phyloP scores from a whole-genome alignment of 2,113 vertebrate species.

The Raja brachyura region DNA sequence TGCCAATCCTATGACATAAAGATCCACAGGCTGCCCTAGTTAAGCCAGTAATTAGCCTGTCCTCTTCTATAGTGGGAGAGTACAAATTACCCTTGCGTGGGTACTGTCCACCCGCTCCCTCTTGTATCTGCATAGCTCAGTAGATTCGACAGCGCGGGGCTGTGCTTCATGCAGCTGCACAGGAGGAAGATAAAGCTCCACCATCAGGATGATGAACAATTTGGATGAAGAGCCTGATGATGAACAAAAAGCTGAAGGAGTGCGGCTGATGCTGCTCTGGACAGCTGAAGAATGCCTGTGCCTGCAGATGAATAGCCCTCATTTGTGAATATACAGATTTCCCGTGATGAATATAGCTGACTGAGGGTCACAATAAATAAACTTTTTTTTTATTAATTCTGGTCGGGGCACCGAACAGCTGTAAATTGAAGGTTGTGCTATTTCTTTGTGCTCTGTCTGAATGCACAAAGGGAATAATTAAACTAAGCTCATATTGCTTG shows the following conservation, averaged over 20 bases:
- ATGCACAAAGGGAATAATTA: slow-evolving; percentile 74
- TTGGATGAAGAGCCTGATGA: slow-evolving; percentile 80
- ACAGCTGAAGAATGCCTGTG: slow-evolving; percentile 77
- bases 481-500: slow-evolving; percentile 77
- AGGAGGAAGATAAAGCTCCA: slow-evolving; percentile 81
- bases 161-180: slow-evolving; percentile 76
- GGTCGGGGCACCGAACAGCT: slow-evolving; percentile 69
- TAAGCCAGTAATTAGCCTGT: slow-evolving; percentile 99
- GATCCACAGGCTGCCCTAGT: slow-evolving; percentile 93
- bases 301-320: slow-evolving; percentile 80
- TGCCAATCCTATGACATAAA: slow-evolving; percentile 95
- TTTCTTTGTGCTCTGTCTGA: slow-evolving; percentile 64
- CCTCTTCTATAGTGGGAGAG: slow-evolving; percentile 80
- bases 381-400: slow-evolving; percentile 68
- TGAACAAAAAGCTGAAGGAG: slow-evolving; percentile 80
- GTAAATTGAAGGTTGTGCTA: slow-evolving; percentile 78
- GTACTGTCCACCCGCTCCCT: slow-evolving; percentile 73
- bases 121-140: slow-evolving; percentile 65
- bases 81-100: slow-evolving; percentile 92
- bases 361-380: slow-evolving; percentile 78
- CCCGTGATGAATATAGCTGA: slow-evolving; percentile 67
- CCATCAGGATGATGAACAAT: slow-evolving; percentile 92
- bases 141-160: slow-evolving; percentile 65
- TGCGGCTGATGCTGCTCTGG: slow-evolving; percentile 67
- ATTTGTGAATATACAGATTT: slow-evolving; percentile 90